phyloP scores from a whole-genome alignment of 1,140 invertebrate genomes.

The Gonatopus flavifemur region DNA sequence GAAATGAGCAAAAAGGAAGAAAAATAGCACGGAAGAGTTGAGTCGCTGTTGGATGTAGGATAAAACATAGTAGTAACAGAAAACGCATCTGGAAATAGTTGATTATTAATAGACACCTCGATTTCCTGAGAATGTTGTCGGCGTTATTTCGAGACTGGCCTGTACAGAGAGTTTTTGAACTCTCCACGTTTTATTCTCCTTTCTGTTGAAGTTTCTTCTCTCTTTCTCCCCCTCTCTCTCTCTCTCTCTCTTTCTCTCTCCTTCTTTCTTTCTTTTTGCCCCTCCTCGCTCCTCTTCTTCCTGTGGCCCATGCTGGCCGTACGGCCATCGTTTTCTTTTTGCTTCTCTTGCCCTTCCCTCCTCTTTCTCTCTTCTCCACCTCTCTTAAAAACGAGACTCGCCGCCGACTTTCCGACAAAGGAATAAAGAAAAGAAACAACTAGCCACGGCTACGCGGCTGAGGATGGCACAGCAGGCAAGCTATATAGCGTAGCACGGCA shows the following conservation, averaged over 20 bases:
- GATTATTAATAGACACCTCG: slow-evolving; percentile 35
- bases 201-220: too few relatives aligned
- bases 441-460: slow-evolving; percentile 48
- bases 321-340: slow-evolving; percentile 9
- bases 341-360: slow-evolving; percentile 2
- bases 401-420: slow-evolving; percentile 58
- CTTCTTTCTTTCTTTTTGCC: slow-evolving; percentile 36
- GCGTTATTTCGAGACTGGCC: slow-evolving; percentile 42
- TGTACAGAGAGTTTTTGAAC: slow-evolving; percentile 44
- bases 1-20: too few relatives aligned
- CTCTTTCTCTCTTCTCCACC: slow-evolving; percentile 13
- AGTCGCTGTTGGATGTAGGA: too few relatives aligned
- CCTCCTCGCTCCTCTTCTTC: slow-evolving; percentile 14
- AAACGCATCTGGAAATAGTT: slow-evolving; percentile 31
- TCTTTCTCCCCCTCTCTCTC: slow-evolving; percentile 1
- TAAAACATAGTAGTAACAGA: too few relatives aligned
- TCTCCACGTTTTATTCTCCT: slow-evolving; percentile 44
- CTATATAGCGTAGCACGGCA: slow-evolving; percentile 33
- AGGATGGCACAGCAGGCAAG: slow-evolving; percentile 47
- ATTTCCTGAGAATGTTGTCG: slow-evolving; percentile 24
- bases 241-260: too few relatives aligned
- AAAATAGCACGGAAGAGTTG: too few relatives aligned
- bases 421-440: slow-evolving; percentile 59
- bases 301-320: too few relatives aligned
- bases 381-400: slow-evolving; percentile 53